phyloP scores from a whole-genome alignment of 1,140 invertebrate species.

The Pachypeltis micranthus region DNA sequence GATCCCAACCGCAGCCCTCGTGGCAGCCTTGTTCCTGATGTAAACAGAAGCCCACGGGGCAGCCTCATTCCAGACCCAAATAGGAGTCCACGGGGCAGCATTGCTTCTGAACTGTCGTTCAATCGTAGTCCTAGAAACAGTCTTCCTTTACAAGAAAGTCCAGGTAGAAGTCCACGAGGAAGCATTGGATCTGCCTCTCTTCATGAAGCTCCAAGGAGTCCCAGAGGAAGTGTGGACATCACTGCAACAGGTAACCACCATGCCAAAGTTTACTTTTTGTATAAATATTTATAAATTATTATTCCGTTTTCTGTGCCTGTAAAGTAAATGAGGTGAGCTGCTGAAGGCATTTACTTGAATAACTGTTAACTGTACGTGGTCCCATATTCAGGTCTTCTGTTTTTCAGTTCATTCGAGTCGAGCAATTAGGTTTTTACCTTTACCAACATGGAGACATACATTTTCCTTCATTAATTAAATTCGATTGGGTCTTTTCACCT shows the following conservation, averaged over 20 bases:
- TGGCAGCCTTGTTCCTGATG: constrained; percentile 41
- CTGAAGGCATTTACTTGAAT: too few relatives aligned
- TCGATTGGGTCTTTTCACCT: too few relatives aligned
- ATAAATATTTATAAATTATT: too few relatives aligned
- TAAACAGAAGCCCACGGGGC: constrained; percentile 30
- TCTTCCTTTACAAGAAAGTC: constrained; percentile 23
- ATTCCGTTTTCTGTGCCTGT: too few relatives aligned
- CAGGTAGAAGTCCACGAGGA: constrained; percentile 41
- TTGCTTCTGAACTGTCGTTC: constrained; percentile 33
- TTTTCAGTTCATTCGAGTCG: too few relatives aligned
- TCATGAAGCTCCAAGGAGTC: constrained; percentile 40
- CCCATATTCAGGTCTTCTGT: too few relatives aligned
- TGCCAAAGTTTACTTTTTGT: too few relatives aligned
- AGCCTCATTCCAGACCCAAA: constrained; percentile 25
- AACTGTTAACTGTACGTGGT: too few relatives aligned
- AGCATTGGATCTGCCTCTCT: constrained; percentile 43
- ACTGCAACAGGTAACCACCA: constrained; percentile 15
- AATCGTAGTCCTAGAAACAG: constrained; percentile 29
- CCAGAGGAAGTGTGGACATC: constrained; percentile 38
- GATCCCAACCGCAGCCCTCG: constrained; percentile 41
- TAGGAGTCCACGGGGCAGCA: constrained; percentile 40
- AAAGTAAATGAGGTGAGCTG: too few relatives aligned
- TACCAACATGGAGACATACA: too few relatives aligned
- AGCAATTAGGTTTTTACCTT: too few relatives aligned
- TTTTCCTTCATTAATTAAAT: too few relatives aligned